phyloP scores from a whole-genome alignment of 2,888 invertebrate species.

The Perizoma affinitatum region DNA sequence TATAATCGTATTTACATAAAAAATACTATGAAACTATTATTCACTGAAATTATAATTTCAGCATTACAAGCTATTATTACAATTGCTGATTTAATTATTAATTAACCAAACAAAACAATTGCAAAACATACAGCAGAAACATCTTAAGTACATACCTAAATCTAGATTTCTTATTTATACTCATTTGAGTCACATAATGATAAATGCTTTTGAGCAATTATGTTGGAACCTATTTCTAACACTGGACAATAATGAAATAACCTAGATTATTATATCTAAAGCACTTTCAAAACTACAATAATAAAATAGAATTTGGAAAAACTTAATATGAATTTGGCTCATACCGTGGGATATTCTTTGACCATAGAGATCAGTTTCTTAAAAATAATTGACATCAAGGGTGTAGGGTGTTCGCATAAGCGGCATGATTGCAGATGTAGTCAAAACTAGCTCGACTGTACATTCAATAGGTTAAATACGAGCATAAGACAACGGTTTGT shows the following conservation, averaged over 20 bases:
- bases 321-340: conserved; percentile 39
- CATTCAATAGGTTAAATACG: background rate
- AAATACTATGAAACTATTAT: conserved; percentile 22
- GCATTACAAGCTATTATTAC: conserved; percentile 21
- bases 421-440: background rate
- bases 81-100: conserved; percentile 11
- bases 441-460: no score
- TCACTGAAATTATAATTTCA: conserved; percentile 29
- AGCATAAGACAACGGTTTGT: background rate
- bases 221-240: conserved; percentile 22
- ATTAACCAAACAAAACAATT: conserved; percentile 7
- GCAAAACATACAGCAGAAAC: conserved; percentile 19
- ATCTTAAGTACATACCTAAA: conserved; percentile 20
- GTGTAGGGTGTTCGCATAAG: background rate
- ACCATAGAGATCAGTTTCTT: conserved; percentile 35
- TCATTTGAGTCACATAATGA: conserved; percentile 24
- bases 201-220: conserved; percentile 49
- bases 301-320: conserved; percentile 35
- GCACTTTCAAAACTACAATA: conserved; percentile 11
- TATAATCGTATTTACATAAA: conserved; percentile 32
- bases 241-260: conserved; percentile 15
- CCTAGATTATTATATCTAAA: conserved; percentile 9
- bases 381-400: conserved; percentile 17
- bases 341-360: conserved; percentile 36
- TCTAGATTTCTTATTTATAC: conserved; percentile 24